A percentile compares a stretch with the other conserved stretches of the same genome.
These are phyloP conservation scores for Potamarius usumacintae DNA, from an alignment of 2,113 vertebrate genomes.

Conservation along the genomic window DNA sequence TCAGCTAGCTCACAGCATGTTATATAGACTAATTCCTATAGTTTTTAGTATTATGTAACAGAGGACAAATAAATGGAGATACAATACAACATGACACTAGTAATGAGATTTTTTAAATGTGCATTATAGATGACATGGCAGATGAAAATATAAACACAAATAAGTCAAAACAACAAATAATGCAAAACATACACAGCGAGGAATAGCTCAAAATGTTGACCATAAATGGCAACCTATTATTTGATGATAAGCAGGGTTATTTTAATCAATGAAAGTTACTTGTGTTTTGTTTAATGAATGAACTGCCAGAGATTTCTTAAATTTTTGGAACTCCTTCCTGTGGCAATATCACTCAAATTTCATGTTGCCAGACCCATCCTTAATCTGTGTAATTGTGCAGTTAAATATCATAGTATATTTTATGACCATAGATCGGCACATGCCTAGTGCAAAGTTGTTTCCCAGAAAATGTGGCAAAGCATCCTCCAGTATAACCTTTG, in stretches of 20 bases:
- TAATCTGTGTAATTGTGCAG: neutral
- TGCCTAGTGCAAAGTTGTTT: neutral
- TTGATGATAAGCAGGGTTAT: neutral
- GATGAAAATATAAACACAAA: neutral
- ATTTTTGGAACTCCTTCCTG: neutral
- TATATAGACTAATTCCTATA: neutral
- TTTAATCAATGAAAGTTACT: neutral
- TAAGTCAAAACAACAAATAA: neutral
- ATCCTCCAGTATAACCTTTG: conserved; percentile 6
- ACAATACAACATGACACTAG: neutral
- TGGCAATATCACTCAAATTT: neutral
- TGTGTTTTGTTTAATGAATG: neutral
- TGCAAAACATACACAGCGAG: neutral
- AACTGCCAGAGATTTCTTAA: neutral
- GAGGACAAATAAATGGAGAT: neutral
- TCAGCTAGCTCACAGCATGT: neutral
- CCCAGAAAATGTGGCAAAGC: neutral
- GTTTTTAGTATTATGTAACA: neutral
- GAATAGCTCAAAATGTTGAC: neutral
- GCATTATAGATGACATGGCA: conserved; percentile 14
- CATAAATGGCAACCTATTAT: neutral
- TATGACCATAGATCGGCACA: neutral
- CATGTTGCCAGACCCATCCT: neutral
- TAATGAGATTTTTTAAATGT: neutral
- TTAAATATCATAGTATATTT: neutral